These are phyloP conservation scores for Autographa pulchrina DNA, from an alignment of 2,888 invertebrate genomes.

Conservation along the genomic window DNA sequence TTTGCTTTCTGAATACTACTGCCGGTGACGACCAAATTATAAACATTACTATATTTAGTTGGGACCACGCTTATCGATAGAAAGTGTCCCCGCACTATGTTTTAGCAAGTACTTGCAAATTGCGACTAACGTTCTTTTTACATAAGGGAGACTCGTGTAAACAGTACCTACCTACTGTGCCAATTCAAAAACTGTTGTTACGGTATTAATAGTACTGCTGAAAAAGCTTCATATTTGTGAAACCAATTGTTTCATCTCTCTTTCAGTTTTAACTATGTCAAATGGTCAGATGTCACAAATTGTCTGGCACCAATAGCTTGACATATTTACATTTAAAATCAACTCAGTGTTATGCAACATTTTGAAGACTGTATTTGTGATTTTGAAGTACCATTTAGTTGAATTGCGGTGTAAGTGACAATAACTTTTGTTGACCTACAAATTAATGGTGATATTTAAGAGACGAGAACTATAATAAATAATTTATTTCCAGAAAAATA, in stretches of 20 bases:
- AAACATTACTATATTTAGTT: constrained; percentile 67
- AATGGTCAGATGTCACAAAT: not conserved
- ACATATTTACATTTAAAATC: constrained; percentile 17
- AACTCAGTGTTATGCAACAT: constrained; percentile 28
- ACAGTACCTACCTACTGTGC: not conserved
- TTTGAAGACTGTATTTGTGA: constrained; percentile 23
- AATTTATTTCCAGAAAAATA: no score
- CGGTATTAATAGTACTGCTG: not conserved
- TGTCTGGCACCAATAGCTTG: not conserved
- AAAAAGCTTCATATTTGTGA: not conserved
- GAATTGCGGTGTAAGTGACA: constrained; percentile 12
- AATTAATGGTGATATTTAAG: constrained; percentile 29
- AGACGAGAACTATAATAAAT: no score
- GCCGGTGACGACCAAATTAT: constrained; percentile 67
- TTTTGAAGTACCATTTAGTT: constrained; percentile 27
- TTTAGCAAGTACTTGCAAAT: constrained; percentile 8
- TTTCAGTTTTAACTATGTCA: not conserved
- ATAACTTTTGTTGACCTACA: constrained; percentile 34
- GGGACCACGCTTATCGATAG: constrained; percentile 64
- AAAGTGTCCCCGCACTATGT: constrained; percentile 64
- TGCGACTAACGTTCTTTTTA: not conserved
- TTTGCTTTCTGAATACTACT: constrained; percentile 82
- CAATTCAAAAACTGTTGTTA: not conserved
- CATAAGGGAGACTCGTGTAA: not conserved
- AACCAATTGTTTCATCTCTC: not conserved